These are phyloP conservation scores for Acleris sparsana DNA, from an alignment of 2,888 invertebrate species.

Conservation along the genomic window DNA sequence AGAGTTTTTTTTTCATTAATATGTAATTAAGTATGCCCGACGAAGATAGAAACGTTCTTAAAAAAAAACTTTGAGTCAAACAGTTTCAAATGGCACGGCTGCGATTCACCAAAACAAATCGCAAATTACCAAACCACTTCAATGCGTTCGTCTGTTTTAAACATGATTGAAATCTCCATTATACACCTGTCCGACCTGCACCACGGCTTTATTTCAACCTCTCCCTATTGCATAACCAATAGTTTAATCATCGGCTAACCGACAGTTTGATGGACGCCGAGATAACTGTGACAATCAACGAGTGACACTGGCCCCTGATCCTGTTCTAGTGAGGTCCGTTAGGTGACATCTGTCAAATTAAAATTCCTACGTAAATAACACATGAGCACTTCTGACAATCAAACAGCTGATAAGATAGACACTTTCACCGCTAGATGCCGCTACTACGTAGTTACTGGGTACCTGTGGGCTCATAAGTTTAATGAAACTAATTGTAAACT, in stretches of 20 bases:
- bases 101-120: background rate
- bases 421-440: slow-evolving; percentile 27
- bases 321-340: slow-evolving; percentile 51
- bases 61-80: no score
- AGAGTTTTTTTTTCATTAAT: no score
- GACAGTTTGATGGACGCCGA: slow-evolving; percentile 56
- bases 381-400: slow-evolving; percentile 26
- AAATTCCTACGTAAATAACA: slow-evolving; percentile 48
- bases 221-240: slow-evolving; percentile 31
- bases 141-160: slow-evolving; percentile 18
- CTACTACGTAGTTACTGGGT: slow-evolving; percentile 1
- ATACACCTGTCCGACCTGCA: slow-evolving; percentile 31
- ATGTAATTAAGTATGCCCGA: no score
- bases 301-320: slow-evolving; percentile 47
- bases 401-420: slow-evolving; percentile 21
- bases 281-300: slow-evolving; percentile 56
- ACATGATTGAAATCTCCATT: slow-evolving; percentile 30
- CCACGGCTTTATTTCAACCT: slow-evolving; percentile 28
- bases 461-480: background rate
- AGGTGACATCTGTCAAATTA: slow-evolving; percentile 54
- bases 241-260: slow-evolving; percentile 65
- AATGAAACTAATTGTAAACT: background rate
- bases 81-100: no score
- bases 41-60: no score
- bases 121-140: background rate